Evolutionary conservation across 2,888 invertebrate species (phyloP), one percentile per base, ranked within the genome.

Genomic region (Metopia argyrocephala): DNA sequence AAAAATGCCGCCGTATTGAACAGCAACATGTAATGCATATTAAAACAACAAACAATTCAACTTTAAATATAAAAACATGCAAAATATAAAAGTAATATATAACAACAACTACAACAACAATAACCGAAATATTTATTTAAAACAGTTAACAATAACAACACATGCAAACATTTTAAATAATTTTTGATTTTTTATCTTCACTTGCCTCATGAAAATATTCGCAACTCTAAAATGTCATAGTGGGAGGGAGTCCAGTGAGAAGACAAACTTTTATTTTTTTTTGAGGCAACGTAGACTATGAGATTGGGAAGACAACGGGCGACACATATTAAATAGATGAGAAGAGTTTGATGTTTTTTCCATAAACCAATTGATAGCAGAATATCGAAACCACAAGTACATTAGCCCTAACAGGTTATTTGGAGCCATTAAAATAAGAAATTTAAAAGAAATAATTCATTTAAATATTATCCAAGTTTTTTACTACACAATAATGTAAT

Each of bases 11-110:
- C 73, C 61, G 56, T 57, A 48, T 38, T 38, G 38, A 38, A 48
- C 45, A 71, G 52, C 46, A 74, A 75, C 81, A 75, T 61, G 78
- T 74, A 78, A 50, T 81, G 81, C 81, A 81, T 81, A 78, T 54
- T 12, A 65, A 81, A 81, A 76, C 64, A 69, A 70, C 65, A 65
- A 38, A 46, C 2, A 38, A n/a, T n/a, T n/a, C 20, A 54, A 38
- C 28, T 64, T 27, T 31, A 12, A 18, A 31, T 3, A 1, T 6
- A 31, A 31, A 31, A 64, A 73, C 70, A 81, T 81, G 78, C 66
- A 81, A 78, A 81, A 73, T 73, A 50, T 62, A 78, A 71, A 71
- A 73, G 46, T 73, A 15, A 56, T 52, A 50, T 48, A 57, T n/a
- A 25, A 15, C n/a, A 25, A 25, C 31, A 31, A 31, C 1, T 12